Conservation (phyloP, 2,113 vertebrate species). For the Notechis scutatus region DNA sequence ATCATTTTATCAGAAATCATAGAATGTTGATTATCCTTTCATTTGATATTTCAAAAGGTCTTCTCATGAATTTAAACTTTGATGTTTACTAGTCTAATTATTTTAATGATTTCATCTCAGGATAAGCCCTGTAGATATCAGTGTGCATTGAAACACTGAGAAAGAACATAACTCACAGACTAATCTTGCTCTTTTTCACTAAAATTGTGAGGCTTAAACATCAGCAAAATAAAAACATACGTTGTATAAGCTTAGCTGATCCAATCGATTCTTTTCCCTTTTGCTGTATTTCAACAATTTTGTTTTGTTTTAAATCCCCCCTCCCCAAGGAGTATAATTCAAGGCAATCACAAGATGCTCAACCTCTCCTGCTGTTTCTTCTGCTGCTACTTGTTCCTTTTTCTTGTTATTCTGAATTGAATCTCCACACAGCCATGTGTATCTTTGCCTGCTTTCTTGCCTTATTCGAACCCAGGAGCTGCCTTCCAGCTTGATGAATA, state of each 20-base stretch:
- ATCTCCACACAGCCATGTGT: constrained; percentile 30
- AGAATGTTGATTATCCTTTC: not conserved
- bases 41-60: not conserved
- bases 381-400: constrained; percentile 4
- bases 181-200: not conserved
- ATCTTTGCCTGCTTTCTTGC: not conserved
- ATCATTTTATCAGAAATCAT: not conserved
- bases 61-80: not conserved
- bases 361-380: constrained; percentile 50
- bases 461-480: not conserved
- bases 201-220: constrained; percentile 18
- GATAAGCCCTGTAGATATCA: not conserved
- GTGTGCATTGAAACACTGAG: not conserved
- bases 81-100: not conserved
- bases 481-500: constrained; percentile 23
- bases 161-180: constrained; percentile 23
- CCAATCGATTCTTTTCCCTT: constrained; percentile 65
- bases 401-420: constrained; percentile 31
- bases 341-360: constrained; percentile 60
- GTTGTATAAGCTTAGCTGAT: constrained; percentile 51
- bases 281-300: constrained; percentile 47
- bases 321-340: constrained; percentile 61
- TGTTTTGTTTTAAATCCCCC: constrained; percentile 28
- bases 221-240: constrained; percentile 47
- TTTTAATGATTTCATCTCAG: not conserved